These are phyloP conservation scores for Eulemur macaco DNA, from an alignment of 2,113 vertebrate species.

Conservation along the genomic window DNA sequence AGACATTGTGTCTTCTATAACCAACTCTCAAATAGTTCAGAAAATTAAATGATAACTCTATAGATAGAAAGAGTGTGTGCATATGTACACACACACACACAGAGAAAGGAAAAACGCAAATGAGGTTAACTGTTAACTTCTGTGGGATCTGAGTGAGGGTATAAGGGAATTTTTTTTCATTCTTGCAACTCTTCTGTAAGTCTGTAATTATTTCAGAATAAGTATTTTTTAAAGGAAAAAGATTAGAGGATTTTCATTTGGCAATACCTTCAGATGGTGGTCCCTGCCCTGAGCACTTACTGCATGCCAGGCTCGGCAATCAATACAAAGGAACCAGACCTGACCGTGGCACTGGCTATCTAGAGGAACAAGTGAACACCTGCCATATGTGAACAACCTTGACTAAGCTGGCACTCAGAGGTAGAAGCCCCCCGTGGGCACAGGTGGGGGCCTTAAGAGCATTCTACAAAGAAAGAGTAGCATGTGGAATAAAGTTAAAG, in stretches of 20 bases:
- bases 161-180: background rate
- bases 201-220: constrained; percentile 17
- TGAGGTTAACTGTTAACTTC: background rate
- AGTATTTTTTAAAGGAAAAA: background rate
- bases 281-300: background rate
- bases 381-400: background rate
- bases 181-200: background rate
- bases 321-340: background rate
- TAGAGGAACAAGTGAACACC: background rate
- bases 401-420: background rate
- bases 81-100: accelerated
- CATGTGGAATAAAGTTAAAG: background rate
- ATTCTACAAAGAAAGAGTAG: background rate
- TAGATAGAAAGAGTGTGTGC: background rate
- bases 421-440: background rate
- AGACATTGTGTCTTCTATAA: background rate
- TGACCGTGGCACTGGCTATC: background rate
- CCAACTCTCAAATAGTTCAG: background rate
- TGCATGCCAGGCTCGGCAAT: background rate
- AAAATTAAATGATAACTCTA: constrained; percentile 30
- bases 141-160: background rate
- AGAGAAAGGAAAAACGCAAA: background rate
- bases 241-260: background rate
- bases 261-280: background rate
- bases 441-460: background rate